A percentile compares a stretch with the other conserved stretches of the same genome.
Evolutionary conservation across 2,888 invertebrate genomes (phyloP).

Genomic region (Perizoma flavofasciatum): DNA sequence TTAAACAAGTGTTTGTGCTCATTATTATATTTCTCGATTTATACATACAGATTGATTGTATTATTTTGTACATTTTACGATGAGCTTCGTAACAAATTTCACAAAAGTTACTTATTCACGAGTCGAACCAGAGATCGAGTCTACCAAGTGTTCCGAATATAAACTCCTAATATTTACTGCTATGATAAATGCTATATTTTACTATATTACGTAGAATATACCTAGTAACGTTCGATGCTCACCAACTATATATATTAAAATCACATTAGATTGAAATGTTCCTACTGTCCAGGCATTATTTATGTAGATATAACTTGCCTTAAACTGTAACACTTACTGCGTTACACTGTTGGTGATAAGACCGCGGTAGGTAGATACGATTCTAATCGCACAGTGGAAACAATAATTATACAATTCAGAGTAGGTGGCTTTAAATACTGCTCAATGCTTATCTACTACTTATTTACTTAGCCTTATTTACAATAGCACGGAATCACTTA

Average conservation of each 20-base stretch:
- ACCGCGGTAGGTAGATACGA: constrained; percentile 1
- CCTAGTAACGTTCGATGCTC: no score
- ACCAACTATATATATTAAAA: constrained; percentile 17
- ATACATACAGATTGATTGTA: constrained; percentile 36
- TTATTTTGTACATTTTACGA: constrained; percentile 46
- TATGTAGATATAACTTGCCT: not conserved
- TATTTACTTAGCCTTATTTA: constrained; percentile 42
- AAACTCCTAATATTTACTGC: constrained; percentile 29
- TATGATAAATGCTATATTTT: constrained; percentile 36
- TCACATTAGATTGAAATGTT: constrained; percentile 4
- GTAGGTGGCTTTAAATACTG: constrained; percentile 51
- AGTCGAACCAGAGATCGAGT: constrained; percentile 5
- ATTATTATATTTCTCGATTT: constrained; percentile 39
- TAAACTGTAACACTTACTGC: not conserved
- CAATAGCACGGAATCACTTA: constrained; percentile 35
- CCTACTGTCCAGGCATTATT: no score
- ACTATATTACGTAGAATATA: no score
- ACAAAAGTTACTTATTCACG: not conserved
- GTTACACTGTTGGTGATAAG: constrained; percentile 4
- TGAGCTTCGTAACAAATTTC: constrained; percentile 25
- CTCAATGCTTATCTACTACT: constrained; percentile 42
- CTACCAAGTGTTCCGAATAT: not conserved
- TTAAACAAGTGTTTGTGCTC: constrained; percentile 36
- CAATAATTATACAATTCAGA: constrained; percentile 23
- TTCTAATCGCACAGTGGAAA: constrained; percentile 12